Evolutionary conservation across 2,113 vertebrate genomes (phyloP).

Genomic region (Dasypus novemcinctus): DNA sequence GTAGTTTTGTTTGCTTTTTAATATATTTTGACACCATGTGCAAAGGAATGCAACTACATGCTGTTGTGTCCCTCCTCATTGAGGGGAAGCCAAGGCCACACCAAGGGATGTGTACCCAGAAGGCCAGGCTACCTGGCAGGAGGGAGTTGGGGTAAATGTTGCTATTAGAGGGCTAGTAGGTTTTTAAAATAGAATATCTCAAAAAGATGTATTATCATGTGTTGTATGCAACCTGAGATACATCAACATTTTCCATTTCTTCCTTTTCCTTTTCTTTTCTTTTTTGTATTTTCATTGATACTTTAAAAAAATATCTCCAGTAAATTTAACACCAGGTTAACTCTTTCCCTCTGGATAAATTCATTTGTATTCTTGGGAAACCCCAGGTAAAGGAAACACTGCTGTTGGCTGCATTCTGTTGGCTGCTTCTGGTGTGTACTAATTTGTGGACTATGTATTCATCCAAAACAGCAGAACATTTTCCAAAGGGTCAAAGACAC

Average conservation of each 20-base stretch:
- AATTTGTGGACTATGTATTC: background rate
- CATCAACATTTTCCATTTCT: background rate
- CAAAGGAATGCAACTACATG: background rate
- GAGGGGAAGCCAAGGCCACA: background rate
- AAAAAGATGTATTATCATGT: fast-evolving
- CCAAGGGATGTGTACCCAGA: background rate
- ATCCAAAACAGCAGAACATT: background rate
- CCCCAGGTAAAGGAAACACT: background rate
- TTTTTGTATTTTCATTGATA: background rate
- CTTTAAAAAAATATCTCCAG: background rate
- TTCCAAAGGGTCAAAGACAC: background rate
- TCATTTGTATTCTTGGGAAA: background rate
- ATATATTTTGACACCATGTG: background rate
- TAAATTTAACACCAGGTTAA: background rate
- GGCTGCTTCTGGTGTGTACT: background rate
- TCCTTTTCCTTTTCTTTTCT: background rate
- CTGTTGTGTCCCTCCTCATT: background rate
- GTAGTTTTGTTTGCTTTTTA: slow-evolving; percentile 4
- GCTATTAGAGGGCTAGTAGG: background rate
- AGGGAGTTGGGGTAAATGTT: background rate
- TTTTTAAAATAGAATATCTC: background rate
- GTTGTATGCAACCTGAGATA: background rate
- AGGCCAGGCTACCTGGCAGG: background rate
- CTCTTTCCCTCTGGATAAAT: background rate
- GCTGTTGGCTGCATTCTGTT: background rate